phyloP scores from a whole-genome alignment of 2,888 invertebrate species.

The Leptogaster cylindrica region DNA sequence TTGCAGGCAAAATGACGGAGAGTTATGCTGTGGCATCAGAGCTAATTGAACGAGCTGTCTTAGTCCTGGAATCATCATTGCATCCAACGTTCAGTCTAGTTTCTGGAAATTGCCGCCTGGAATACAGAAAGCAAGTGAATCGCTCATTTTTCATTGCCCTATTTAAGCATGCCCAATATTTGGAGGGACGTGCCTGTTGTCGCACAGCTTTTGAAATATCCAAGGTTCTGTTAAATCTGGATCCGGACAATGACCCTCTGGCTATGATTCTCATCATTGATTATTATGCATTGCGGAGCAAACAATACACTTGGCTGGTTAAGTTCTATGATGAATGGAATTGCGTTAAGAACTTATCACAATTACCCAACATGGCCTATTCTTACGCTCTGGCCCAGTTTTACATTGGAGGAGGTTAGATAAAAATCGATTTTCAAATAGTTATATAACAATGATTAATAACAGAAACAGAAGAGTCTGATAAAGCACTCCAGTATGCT shows the following conservation, averaged over 20 bases:
- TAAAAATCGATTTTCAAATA: neutral
- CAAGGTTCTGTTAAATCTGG: slow-evolving; percentile 79
- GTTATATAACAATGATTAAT: neutral
- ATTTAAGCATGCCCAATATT: slow-evolving; percentile 79
- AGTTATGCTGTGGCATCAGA: slow-evolving; percentile 80
- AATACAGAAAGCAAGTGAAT: slow-evolving; percentile 82
- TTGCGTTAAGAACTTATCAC: slow-evolving; percentile 71
- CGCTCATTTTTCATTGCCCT: slow-evolving; percentile 79
- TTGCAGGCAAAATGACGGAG: slow-evolving; percentile 68
- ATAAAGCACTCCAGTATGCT: slow-evolving; percentile 74
- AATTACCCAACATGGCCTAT: slow-evolving; percentile 87
- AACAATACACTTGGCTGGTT: slow-evolving; percentile 75
- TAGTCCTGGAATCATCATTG: slow-evolving; percentile 77
- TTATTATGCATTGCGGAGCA: slow-evolving; percentile 79
- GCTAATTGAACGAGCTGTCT: slow-evolving; percentile 78
- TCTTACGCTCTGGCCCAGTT: slow-evolving; percentile 79
- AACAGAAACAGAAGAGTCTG: slow-evolving; percentile 63
- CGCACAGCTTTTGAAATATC: slow-evolving; percentile 87
- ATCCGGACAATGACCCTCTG: slow-evolving; percentile 77
- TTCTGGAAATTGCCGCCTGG: slow-evolving; percentile 74
- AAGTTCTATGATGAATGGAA: slow-evolving; percentile 69
- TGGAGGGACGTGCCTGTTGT: slow-evolving; percentile 81
- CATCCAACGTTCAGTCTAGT: slow-evolving; percentile 81
- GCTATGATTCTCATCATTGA: slow-evolving; percentile 80
- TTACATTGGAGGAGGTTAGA: slow-evolving; percentile 63